A percentile compares a stretch with the other conserved stretches of the same genome.
phyloP scores from a whole-genome alignment of 1,140 invertebrate species.

The Anadara kagoshimensis region DNA sequence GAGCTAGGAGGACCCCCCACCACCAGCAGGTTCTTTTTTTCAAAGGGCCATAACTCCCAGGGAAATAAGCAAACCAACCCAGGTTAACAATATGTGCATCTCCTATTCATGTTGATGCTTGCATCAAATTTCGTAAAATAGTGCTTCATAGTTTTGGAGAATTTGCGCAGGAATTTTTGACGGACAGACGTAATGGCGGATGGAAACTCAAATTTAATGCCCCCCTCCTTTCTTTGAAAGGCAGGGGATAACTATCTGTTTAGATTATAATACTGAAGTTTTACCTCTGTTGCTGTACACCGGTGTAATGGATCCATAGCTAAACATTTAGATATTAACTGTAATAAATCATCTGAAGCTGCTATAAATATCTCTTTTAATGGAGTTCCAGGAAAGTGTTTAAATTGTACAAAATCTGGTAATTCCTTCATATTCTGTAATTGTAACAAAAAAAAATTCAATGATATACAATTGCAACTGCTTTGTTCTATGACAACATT shows the following conservation, averaged over 20 bases:
- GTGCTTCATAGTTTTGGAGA: neutral
- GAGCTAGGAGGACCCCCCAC: too few species aligned
- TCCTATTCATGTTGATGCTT: too few species aligned
- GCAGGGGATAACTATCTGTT: neutral
- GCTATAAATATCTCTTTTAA: constrained; percentile 96
- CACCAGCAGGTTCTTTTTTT: neutral
- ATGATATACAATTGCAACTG: neutral
- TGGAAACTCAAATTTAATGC: too few species aligned
- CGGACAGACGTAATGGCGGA: neutral
- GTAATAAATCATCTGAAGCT: constrained; percentile 93
- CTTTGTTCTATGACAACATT: too few species aligned
- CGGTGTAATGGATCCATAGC: constrained; percentile 89
- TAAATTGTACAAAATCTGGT: constrained; percentile 95
- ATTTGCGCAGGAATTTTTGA: neutral
- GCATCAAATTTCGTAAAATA: too few species aligned
- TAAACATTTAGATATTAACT: constrained; percentile 86
- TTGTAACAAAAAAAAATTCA: constrained; percentile 3
- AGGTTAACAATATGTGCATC: too few species aligned
- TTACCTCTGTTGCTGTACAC: constrained; percentile 86
- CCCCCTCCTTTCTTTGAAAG: neutral
- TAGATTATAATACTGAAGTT: neutral
- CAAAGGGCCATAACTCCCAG: neutral
- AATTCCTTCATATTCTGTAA: constrained; percentile 85
- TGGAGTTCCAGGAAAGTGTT: constrained; percentile 87
- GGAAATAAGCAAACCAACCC: too few species aligned